Base-by-base conservation (phyloP, 2,113 vertebrate species). In the Greenwoodochromis staneri region DNA sequence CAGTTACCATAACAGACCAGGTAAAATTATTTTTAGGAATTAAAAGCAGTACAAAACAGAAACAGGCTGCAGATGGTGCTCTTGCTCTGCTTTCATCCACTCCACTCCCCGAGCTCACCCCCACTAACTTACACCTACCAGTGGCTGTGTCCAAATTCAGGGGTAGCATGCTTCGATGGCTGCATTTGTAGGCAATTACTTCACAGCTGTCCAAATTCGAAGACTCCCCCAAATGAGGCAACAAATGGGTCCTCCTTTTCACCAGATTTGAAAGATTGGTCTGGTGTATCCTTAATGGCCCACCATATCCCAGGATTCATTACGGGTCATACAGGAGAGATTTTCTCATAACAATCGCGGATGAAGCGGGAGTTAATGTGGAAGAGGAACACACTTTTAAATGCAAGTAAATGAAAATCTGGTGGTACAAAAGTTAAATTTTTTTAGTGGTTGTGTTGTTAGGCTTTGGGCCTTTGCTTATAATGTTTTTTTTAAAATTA, bases 401-500 rank as follows among this genome's bases (percentile, higher is more conserved):
- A 55, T 55, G 53, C 21, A 55, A 55, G 11, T 24, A 55, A 55
- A 55, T 55, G 21, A 55, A 55, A 55, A 24, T 55, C 4, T 55
- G 53, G 21, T 55, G 53, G 53, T 55, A 55, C 53, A 24, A 55
- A 55, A 55, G 53, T 24, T 4, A 0, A 0, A 0, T 7, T 54
- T 55, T 27, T 13, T 55, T 0, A 55, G 54, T 0, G 54, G 54
- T 55, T 55, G 54, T 27, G 54, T 55, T 55, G 21, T 55, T 14
- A 55, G 54, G 54, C 54, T 27, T 27, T 55, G 54, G 21, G 21
- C 54, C 2, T 55, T 55, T 27, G 21, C 6, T 13, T 55, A 55
- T 55, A 55, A 55, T 55, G 21, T 0, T 3, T 55, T 7, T 54
- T 55, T 54, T 24, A 0, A 0, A 55, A 55, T 27, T 55, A 13